Percentiles rank a stretch among this genome's conserved stretches.
Evolutionary conservation across 1,140 invertebrate genomes (phyloP).

Genomic region (Neomicropteryx cornuta): DNA sequence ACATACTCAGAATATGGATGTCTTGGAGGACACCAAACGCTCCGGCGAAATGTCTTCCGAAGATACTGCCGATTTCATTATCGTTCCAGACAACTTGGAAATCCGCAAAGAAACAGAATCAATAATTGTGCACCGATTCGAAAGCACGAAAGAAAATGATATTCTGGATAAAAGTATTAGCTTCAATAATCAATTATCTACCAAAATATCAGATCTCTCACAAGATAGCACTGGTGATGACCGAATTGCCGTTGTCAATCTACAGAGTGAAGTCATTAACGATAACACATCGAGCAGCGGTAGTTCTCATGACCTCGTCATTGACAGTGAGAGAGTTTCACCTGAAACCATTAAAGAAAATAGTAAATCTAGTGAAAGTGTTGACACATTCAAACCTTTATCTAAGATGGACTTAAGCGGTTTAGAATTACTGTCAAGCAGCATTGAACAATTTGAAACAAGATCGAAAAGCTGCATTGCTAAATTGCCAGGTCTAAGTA

Average conservation of each 20-base stretch:
- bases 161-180: too few relatives aligned
- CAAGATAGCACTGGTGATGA: too few relatives aligned
- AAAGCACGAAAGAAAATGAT: too few relatives aligned
- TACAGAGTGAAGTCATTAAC: constrained; percentile 20
- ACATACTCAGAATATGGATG: too few relatives aligned
- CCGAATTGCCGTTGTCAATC: too few relatives aligned
- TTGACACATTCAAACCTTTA: constrained; percentile 17
- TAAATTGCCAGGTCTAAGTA: constrained; percentile 11
- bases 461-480: constrained; percentile 16
- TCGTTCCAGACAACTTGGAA: constrained; percentile 14
- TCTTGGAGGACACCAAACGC: constrained; percentile 41
- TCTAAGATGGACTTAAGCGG: constrained; percentile 59
- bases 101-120: too few relatives aligned
- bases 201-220: too few relatives aligned
- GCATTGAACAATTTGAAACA: constrained; percentile 61
- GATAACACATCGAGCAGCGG: constrained; percentile 24
- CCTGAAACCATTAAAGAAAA: constrained; percentile 13
- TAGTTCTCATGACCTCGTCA: constrained; percentile 26
- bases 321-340: constrained; percentile 26
- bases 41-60: constrained; percentile 24
- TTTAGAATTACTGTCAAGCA: constrained; percentile 68
- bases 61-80: constrained; percentile 14
- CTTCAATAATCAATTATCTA: too few relatives aligned
- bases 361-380: constrained; percentile 9
- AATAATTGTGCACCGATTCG: too few relatives aligned